phyloP scores from a whole-genome alignment of 2,888 invertebrate genomes.

The Noctua fimbriata region DNA sequence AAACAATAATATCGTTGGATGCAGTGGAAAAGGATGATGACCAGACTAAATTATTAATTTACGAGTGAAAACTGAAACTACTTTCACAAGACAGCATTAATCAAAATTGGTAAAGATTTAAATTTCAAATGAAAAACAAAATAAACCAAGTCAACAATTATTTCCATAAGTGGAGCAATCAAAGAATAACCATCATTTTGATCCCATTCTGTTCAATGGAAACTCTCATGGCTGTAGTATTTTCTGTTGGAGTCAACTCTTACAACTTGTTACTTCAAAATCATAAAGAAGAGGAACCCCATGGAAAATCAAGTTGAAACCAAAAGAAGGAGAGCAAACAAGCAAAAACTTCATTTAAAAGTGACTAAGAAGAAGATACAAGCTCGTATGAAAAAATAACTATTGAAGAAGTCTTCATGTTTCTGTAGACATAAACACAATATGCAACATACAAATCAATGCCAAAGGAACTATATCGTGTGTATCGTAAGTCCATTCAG shows the following conservation, averaged over 20 bases:
- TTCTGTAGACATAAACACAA: conserved; percentile 40
- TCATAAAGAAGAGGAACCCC: conserved; percentile 4
- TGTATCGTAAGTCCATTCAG: conserved; percentile 85
- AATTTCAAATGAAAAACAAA: conserved; percentile 14
- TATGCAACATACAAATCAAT: conserved; percentile 54
- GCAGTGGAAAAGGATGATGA: conserved; percentile 38
- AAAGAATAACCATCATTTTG: conserved; percentile 10
- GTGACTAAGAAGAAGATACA: conserved; percentile 24
- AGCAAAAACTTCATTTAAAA: neutral
- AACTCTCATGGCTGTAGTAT: neutral
- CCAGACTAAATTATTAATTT: conserved; percentile 28
- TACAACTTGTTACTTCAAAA: conserved; percentile 1
- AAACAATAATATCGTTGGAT: conserved; percentile 9
- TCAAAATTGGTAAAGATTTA: conserved; percentile 6
- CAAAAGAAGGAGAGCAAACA: conserved; percentile 1
- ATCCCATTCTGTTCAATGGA: conserved; percentile 7
- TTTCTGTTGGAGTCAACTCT: conserved; percentile 6
- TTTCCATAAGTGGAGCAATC: conserved; percentile 2
- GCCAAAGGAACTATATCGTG: conserved; percentile 65
- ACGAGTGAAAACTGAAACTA: conserved; percentile 12
- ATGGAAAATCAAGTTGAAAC: conserved; percentile 6
- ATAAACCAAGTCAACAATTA: conserved; percentile 3
- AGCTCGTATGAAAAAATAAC: conserved; percentile 4
- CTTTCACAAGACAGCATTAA: neutral
- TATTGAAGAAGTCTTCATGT: conserved; percentile 45